Evolutionary conservation across 1,140 invertebrate species (phyloP).

Genomic region (Nephila pilipes): DNA sequence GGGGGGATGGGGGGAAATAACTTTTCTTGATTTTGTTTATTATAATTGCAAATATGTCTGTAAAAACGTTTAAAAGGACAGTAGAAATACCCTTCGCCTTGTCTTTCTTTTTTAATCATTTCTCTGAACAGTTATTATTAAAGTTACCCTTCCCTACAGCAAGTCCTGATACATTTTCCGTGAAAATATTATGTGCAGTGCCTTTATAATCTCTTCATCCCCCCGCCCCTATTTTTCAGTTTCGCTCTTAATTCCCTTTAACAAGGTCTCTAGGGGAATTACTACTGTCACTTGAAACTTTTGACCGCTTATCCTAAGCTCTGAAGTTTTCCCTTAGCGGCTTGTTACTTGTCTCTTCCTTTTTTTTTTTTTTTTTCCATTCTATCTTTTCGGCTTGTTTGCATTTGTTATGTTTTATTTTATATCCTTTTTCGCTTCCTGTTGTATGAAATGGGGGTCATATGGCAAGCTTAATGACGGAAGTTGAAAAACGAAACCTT

Average conservation of each 20-base stretch:
- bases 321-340: conserved; percentile 42
- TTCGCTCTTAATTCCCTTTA: conserved; percentile 56
- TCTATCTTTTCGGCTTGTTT: not conserved
- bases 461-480: not conserved
- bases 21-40: no score
- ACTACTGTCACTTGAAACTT: conserved; percentile 52
- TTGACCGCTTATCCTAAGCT: conserved; percentile 11
- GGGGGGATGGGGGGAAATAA: no score
- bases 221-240: not conserved
- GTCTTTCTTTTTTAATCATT: not conserved
- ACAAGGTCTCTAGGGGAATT: conserved; percentile 67
- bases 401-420: conserved; percentile 25
- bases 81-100: not conserved
- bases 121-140: not conserved
- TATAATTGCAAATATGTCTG: no score
- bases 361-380: no score
- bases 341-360: conserved; percentile 30
- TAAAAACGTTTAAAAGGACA: no score
- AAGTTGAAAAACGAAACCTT: not conserved
- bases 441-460: not conserved
- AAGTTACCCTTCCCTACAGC: not conserved
- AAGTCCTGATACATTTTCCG: not conserved
- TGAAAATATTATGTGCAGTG: not conserved
- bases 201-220: not conserved
- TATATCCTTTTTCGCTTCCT: conserved; percentile 1